phyloP scores from a whole-genome alignment of 1,140 invertebrate genomes.

The Frieseomelitta varia region DNA sequence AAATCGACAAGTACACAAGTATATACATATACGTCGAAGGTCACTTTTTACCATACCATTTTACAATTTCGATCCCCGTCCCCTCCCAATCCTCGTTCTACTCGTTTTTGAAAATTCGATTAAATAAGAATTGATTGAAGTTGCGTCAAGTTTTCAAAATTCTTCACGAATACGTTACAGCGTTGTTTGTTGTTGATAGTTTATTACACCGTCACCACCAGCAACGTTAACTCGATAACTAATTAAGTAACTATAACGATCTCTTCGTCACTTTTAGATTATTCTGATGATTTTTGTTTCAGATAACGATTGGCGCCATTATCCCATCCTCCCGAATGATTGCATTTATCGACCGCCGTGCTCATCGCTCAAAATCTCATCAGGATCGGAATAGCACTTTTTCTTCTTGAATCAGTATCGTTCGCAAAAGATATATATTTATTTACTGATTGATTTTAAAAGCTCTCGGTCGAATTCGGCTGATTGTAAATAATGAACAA shows the following conservation, averaged over 20 bases:
- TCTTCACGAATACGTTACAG: no score
- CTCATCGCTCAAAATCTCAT: slow-evolving; percentile 78
- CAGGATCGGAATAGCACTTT: slow-evolving; percentile 78
- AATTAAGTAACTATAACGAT: neutral
- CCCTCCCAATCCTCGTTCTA: no score
- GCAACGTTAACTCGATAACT: neutral
- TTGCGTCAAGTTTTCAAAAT: neutral
- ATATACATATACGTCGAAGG: no score
- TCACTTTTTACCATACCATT: no score
- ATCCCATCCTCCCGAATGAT: slow-evolving; percentile 79
- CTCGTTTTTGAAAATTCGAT: neutral
- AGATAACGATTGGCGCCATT: slow-evolving; percentile 77
- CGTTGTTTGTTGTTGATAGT: no score
- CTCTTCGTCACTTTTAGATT: neutral
- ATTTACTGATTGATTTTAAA: neutral
- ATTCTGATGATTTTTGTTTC: neutral
- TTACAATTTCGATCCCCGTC: no score
- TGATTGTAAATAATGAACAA: slow-evolving; percentile 30
- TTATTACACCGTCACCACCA: neutral
- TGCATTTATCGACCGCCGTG: slow-evolving; percentile 79
- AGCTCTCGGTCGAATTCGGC: neutral
- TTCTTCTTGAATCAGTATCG: slow-evolving; percentile 69
- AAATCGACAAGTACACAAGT: neutral
- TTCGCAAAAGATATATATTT: slow-evolving; percentile 21
- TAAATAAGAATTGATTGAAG: neutral